Evolutionary conservation across 2,888 invertebrate species (phyloP), one percentile per base, ranked within the genome.

Genomic region (Rotaria sp.): DNA sequence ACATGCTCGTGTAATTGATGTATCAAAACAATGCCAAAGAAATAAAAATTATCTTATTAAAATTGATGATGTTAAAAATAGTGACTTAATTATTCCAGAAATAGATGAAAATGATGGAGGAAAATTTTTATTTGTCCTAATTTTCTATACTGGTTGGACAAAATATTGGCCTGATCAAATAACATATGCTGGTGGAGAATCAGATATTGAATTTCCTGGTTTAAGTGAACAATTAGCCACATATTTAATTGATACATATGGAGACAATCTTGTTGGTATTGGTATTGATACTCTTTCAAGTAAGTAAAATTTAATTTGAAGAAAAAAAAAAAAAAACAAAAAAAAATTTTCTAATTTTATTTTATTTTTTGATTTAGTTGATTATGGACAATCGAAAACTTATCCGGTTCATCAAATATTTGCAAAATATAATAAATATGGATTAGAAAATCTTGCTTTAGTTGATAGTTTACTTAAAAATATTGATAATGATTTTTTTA

Each of bases 91-190:
- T 67, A 30, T 67, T 30, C 67, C 67, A 35, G 35, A 67, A 67
- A 35, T 30, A 15, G 67, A 67, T 67, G 41, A 41, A 13, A 26
- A 38, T 26, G 26, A 26, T 24, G 45, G 45, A 8, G 38, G 7
- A 35, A 24, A 7, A 10, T 45, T 45, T 21, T 80, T 45, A 11
- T 80, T 80, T 45, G 45, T 45, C 26, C 24, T 80, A 1, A 45
- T 80, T 13, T 80, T 80, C 75, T 80, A 80, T 80, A 80, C 75
- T 30, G 75, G 75, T 3, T 80, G 75, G 75, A 80, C 75, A 80
- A 38, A 45, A 80, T 80, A 80, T 80, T 80, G 75, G 75, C 45
- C 75, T 24, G n/a, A 45, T 80, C 75, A 80, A 80, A 80, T 5
- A 21, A 7, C 41, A 4, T 80, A 80, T 80, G 75, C 75, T 24